These are phyloP conservation scores for Tetheella fluctuosa DNA, from an alignment of 2,888 invertebrate species.

Conservation along the genomic window DNA sequence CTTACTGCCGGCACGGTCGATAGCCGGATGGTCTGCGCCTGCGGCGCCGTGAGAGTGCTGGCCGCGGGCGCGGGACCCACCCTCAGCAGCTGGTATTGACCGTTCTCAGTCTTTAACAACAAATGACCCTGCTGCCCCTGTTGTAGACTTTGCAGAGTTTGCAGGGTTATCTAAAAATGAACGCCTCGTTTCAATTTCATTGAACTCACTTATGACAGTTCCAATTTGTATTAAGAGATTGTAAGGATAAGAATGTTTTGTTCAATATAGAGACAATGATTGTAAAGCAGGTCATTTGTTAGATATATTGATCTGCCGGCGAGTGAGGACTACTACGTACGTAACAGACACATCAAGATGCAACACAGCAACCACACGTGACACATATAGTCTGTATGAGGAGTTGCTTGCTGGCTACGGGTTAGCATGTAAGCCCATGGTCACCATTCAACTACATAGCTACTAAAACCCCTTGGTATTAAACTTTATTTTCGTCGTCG, in stretches of 20 bases:
- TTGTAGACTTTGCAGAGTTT: slow-evolving; percentile 93
- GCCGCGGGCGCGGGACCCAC: slow-evolving; percentile 91
- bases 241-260: slow-evolving; percentile 23
- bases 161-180: slow-evolving; percentile 92
- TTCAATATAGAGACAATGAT: slow-evolving; percentile 30
- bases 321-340: not conserved
- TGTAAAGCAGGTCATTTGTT: slow-evolving; percentile 68
- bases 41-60: slow-evolving; percentile 82
- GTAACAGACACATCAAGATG: not conserved
- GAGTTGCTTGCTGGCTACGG: not conserved
- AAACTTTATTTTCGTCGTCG: not conserved
- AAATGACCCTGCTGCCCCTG: slow-evolving; percentile 94
- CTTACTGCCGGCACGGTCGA: slow-evolving; percentile 95
- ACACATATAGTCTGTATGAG: slow-evolving; percentile 15
- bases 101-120: slow-evolving; percentile 98
- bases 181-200: slow-evolving; percentile 70
- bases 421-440: not conserved
- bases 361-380: slow-evolving; percentile 38
- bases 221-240: not conserved
- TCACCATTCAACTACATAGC: not conserved
- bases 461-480: too few species aligned
- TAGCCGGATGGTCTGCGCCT: slow-evolving; percentile 90
- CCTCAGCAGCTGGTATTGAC: slow-evolving; percentile 96
- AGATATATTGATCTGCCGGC: slow-evolving; percentile 29
- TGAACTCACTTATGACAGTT: slow-evolving; percentile 32